Base-by-base conservation (phyloP, 2,113 vertebrate genomes). In the Oxygymnocypris stewartii region DNA sequence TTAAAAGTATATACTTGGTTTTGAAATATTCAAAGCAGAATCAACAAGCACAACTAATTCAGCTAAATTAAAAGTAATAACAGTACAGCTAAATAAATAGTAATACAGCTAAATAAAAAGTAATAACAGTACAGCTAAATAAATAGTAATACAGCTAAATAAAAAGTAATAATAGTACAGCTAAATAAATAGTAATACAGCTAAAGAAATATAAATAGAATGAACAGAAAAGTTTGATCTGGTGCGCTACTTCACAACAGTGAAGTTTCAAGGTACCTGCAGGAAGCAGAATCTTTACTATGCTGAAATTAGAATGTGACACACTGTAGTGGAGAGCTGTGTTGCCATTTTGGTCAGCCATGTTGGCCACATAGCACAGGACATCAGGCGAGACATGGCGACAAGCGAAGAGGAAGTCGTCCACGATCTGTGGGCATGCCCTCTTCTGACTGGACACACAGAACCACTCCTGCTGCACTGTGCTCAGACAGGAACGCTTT, bases 321-420 rank as follows among this genome's bases (percentile, higher is more conserved):
- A 99, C 97, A 0, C 98, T 99, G 93, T 99, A 99, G 92, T 99
- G 98, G 13, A 99, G 96, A 8, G 97, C 97, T 0, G 97, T 99
- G 94, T 99, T 99, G 87, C 98, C 97, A 0, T 98, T 99, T 91
- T 95, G 95, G 16, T 99, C 98, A 0, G 97, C 95, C 97, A 99
- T 96, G 87, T 99, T 99, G 90, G 95, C 96, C 16, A 99, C 84
- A 54, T 98, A 94, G 25, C 93, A 94, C 83, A 98, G 92, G 25
- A 98, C 96, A 1, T 94, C 92, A 0, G 95, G 94, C 18, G 97
- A 98, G 75, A 98, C 84, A 61, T 93, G 92, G 85, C 92, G 91
- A 87, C 98, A 97, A 0, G 95, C 94, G 2, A 93, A 89, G 20
- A 99, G 93, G 91, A 97, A 97, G 92, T 97, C 95, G 11, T 95